phyloP scores from a whole-genome alignment of 2,113 vertebrate genomes.

The Struthio camelus region DNA sequence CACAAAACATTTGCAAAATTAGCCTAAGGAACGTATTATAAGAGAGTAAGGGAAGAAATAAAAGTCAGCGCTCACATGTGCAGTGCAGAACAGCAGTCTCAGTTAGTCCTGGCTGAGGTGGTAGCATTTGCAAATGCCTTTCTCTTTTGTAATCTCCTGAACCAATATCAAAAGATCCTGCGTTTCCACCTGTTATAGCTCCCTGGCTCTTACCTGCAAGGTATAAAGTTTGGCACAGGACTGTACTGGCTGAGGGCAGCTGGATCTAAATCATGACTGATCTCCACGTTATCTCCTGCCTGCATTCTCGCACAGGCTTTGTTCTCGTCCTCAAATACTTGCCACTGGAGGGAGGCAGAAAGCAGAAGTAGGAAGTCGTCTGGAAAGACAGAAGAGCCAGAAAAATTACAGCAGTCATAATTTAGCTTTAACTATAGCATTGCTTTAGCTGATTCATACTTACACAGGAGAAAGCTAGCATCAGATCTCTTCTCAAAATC shows the following conservation, averaged over 20 bases:
- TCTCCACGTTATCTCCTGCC: constrained; percentile 76
- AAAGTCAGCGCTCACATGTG: neutral
- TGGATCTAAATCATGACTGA: constrained; percentile 71
- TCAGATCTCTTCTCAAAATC: constrained; percentile 79
- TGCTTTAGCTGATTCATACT: neutral
- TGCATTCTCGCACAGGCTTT: constrained; percentile 49
- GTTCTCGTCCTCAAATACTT: constrained; percentile 80
- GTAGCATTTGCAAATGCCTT: neutral
- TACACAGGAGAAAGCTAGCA: constrained; percentile 78
- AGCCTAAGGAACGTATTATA: neutral
- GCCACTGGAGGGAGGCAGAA: constrained; percentile 79
- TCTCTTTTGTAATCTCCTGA: neutral
- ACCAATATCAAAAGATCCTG: neutral
- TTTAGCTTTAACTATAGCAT: neutral
- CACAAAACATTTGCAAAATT: neutral
- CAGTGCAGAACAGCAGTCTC: neutral
- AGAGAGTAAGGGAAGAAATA: neutral
- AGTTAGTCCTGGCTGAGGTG: neutral
- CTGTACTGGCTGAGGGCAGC: constrained; percentile 72
- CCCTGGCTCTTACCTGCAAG: constrained; percentile 61
- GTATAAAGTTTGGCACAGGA: constrained; percentile 72
- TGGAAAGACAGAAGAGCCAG: constrained; percentile 12
- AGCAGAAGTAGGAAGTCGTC: constrained; percentile 80
- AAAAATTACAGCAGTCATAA: neutral
- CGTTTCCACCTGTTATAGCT: neutral